Evolutionary conservation across 2,113 vertebrate genomes (phyloP).

Genomic region (Indicator indicator): DNA sequence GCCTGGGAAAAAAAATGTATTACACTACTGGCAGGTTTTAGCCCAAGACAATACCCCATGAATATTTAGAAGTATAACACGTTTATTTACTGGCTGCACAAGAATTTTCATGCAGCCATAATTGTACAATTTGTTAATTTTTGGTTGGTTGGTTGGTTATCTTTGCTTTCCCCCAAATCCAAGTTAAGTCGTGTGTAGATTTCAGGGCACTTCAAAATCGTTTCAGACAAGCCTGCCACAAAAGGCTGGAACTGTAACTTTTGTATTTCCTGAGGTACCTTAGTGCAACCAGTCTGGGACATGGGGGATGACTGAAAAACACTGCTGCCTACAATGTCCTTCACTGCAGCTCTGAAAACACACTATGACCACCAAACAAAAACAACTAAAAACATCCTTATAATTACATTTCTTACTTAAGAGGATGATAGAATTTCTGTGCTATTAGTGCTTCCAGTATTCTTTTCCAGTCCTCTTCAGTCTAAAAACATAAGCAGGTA

Average conservation of each 20-base stretch:
- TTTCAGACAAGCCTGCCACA: neutral
- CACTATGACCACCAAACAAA: neutral
- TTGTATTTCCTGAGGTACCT: neutral
- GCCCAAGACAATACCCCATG: neutral
- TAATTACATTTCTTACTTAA: too few relatives aligned
- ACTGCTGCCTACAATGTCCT: neutral
- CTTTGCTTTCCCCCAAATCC: neutral
- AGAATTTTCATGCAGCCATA: neutral
- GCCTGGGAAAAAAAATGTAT: neutral
- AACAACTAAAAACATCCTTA: neutral
- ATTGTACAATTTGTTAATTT: neutral
- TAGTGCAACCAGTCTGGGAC: neutral
- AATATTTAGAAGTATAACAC: neutral
- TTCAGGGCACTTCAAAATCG: neutral
- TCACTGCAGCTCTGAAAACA: neutral
- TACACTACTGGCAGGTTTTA: neutral
- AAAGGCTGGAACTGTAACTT: neutral
- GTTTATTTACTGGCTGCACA: neutral
- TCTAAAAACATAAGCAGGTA: neutral
- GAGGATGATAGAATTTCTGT: neutral
- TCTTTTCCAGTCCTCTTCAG: neutral
- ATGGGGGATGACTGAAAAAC: neutral
- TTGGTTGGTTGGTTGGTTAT: neutral
- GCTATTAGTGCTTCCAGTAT: neutral
- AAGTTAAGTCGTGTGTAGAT: neutral